Base-by-base conservation (phyloP, 2,797 vertebrate genomes). In the Stomatorhinus walkeri region DNA sequence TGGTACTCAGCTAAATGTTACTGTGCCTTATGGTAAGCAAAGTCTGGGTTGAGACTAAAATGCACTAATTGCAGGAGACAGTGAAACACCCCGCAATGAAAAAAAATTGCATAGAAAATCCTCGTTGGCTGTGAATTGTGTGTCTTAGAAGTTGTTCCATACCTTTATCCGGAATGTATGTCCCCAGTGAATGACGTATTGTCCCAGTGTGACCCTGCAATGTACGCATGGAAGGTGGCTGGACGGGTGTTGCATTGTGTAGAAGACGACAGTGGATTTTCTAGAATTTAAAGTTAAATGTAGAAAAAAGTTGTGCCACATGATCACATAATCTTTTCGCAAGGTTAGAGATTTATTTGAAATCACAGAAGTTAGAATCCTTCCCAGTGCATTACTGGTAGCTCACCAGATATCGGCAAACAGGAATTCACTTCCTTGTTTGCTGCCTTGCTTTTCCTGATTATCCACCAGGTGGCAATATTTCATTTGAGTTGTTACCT, bases 391-490 rank as follows among this genome's bases (percentile, higher is more conserved):
- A 36, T 76, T 76, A 40, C 72, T 43, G 72, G 1, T 43, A 79
- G 16, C 36, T 40, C 36, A 76, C 68, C 68, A 79, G 2, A 81
- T 46, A 81, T 81, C 76, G 40, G 28, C 68, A 76, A 76, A 40
- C 68, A 40, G 28, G 32, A 40, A 76, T 19, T 14, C 46, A 52
- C 24, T 22, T 85, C 4, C 43, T 6, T 28, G n/a, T 51, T 22
- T 48, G 3, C 36, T 46, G 22, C 81, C 48, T 49, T 85, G 43
- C 83, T 85, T 49, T 52, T 40, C 40, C 54, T 89, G 43, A 93
- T 1, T 5, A 3, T 85, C 94, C 96, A 96, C 95, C 91, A 90
- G 95, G 95, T 92, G 95, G 95, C 91, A 92, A 92, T 91, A 93
- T 95, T 95, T 94, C 85, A 91, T 91, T 93, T 94, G 88, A 12